Percentiles rank a stretch among this genome's conserved stretches.
Conservation (phyloP, 1,140 invertebrate genomes). For the Lasaia peninsularis region DNA sequence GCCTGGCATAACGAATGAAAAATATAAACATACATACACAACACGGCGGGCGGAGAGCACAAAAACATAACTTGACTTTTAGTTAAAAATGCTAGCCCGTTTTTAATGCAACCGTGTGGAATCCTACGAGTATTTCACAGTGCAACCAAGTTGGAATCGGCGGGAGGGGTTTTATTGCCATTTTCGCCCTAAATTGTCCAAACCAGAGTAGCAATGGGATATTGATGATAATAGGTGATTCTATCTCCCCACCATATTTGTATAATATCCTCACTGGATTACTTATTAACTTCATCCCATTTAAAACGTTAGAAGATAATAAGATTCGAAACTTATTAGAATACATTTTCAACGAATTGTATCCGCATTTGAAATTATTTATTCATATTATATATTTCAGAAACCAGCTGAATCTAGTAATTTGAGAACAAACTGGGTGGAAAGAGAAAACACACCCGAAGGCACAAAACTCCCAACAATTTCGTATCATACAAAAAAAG, state of each 20-base stretch:
- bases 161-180: neutral
- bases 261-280: too few relatives aligned
- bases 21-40: slow-evolving; percentile 23
- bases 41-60: slow-evolving; percentile 17
- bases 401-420: too few relatives aligned
- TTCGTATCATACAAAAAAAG: neutral
- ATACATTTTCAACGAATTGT: too few relatives aligned
- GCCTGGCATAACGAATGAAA: slow-evolving; percentile 18
- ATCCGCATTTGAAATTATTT: too few relatives aligned
- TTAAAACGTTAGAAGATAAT: too few relatives aligned
- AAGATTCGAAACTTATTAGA: too few relatives aligned
- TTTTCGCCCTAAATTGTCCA: neutral
- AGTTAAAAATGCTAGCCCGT: slow-evolving; percentile 9
- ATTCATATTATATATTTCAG: too few relatives aligned
- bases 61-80: slow-evolving; percentile 15
- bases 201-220: too few relatives aligned
- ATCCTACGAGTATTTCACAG: slow-evolving; percentile 2
- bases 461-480: slow-evolving; percentile 14
- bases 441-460: neutral
- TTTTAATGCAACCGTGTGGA: slow-evolving; percentile 1
- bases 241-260: too few relatives aligned
- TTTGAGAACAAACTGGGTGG: too few relatives aligned
- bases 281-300: too few relatives aligned
- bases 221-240: too few relatives aligned
- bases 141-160: neutral